Base-by-base conservation (phyloP, 2,113 vertebrate species). In the Furnarius figulus region DNA sequence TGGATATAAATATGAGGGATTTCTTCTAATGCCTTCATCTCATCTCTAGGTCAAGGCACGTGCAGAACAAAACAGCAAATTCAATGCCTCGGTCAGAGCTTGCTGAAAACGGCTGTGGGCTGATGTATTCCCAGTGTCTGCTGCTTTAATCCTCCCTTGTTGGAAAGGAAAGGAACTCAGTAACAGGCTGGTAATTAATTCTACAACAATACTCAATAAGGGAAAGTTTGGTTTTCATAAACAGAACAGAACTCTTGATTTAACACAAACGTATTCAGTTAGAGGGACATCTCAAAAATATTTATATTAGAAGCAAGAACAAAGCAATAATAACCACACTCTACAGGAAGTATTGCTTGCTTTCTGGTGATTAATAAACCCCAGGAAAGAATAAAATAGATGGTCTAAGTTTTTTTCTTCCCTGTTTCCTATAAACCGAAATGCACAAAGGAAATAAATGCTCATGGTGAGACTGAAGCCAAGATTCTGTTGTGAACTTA, bases 331-430 rank as follows among this genome's bases (percentile, higher is more conserved):
- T 46, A 78, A 81, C 65, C 61, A 81, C 46, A 23, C 55, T 62
- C 30, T 53, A 55, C 46, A 78, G 83, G 44, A 95, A 78, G 49
- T 25, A 68, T 49, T 94, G 30, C 49, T 93, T 92, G 53, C 39
- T 95, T 82, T 81, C 73, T 72, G 73, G 40, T 59, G 56, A 92
- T 91, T 87, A 95, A 89, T 81, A 89, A 84, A 78, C 27, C 24
- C 35, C 17, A 13, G 39, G 35, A 92, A 93, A 74, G 27, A 86
- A 89, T 52, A 78, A 84, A 94, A 91, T 17, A 47, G 35, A 67
- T 87, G n/a, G 23, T 52, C 47, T 62, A 44, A 47, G 27, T 25
- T 15, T 56, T 84, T 83, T 62, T 74, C 15, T 94, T 62, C 42
- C 28, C 23, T 5, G 0, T 73, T 89, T 82, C 12, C 52, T 44